Base-by-base conservation (phyloP, 2,888 invertebrate genomes). In the Alloplasta piceator region DNA sequence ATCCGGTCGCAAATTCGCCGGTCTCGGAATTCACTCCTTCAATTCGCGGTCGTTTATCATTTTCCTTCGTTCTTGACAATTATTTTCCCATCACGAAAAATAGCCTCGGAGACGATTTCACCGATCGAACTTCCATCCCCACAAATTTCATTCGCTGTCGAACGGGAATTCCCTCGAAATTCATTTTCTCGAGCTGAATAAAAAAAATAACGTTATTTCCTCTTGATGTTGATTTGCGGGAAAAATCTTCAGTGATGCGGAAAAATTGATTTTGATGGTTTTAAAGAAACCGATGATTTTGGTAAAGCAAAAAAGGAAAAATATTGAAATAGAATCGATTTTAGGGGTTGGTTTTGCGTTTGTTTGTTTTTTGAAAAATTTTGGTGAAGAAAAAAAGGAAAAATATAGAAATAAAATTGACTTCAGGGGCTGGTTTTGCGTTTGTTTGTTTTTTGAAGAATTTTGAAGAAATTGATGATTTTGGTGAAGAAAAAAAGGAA, bases 41-140 rank as follows among this genome's bases (percentile, higher is more conserved):
- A 38, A 3, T 63, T 16, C 14, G 43, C 48, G 14, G 6, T 6
- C 9, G 14, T 50, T 1, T 10, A 50, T 14, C 6, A 43, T 52
- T 52, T 7, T 39, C 58, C 10, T 38, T 41, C 60, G 41, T n/a
- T n/a, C n/a, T n/a, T n/a, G n/a, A n/a, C n/a, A 7, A 52, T 9
- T 48, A 6, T n/a, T n/a, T n/a, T n/a, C n/a, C n/a, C n/a, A 12
- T 6, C 50, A 12, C 50, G 12, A 6, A 50, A 6, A 9, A 48
- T 5, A n/a, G 48, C n/a, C 48, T 10, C 7, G 1, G 48, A 10
- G 48, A 48, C 10, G 5, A 48, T n/a, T n/a, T 39, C 55, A 55
- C 10, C 58, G 38, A 10, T 58, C 10, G 12, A 58, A 60, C 60
- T 58, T 58, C 58, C 58, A 58, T 58, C n/a, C n/a, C 58, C 55